Conservation (phyloP, 1,140 invertebrate species). For the Sycophila sp. region DNA sequence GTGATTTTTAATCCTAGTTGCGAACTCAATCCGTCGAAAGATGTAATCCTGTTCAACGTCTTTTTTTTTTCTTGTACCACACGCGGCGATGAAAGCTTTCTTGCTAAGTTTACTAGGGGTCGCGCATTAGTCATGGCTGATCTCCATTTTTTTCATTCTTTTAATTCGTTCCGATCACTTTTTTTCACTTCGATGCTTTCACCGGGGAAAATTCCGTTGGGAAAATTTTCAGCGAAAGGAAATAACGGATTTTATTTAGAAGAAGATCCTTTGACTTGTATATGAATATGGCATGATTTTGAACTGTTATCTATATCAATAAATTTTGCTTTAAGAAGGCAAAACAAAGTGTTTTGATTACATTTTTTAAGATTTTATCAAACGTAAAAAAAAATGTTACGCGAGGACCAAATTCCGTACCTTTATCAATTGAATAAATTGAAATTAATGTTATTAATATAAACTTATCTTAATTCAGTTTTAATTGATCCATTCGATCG, state of each 20-base stretch:
- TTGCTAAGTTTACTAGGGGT: conserved; percentile 28
- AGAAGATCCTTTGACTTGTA: too few relatives aligned
- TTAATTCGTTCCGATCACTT: not conserved
- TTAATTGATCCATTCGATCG: not conserved
- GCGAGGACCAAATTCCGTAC: too few relatives aligned
- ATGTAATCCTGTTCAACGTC: not conserved
- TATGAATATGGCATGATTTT: too few relatives aligned
- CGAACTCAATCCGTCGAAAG: conserved; percentile 27
- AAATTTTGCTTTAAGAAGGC: too few relatives aligned
- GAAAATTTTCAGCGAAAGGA: too few relatives aligned
- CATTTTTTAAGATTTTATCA: too few relatives aligned
- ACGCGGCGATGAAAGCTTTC: conserved; percentile 27
- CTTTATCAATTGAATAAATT: too few relatives aligned
- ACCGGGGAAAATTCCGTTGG: too few relatives aligned
- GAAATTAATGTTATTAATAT: not conserved
- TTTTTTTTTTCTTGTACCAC: conserved; percentile 7
- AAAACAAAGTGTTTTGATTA: too few relatives aligned
- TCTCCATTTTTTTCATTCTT: not conserved
- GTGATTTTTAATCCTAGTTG: conserved; percentile 36
- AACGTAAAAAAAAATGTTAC: too few relatives aligned
- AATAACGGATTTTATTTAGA: too few relatives aligned
- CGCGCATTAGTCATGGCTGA: conserved; percentile 29
- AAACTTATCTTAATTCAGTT: not conserved
- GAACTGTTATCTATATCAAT: too few relatives aligned
- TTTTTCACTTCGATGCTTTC: not conserved